A percentile compares a stretch with the other conserved stretches of the same genome.
These are phyloP conservation scores for Meles meles DNA, from an alignment of 2,113 vertebrate species.

Conservation along the genomic window DNA sequence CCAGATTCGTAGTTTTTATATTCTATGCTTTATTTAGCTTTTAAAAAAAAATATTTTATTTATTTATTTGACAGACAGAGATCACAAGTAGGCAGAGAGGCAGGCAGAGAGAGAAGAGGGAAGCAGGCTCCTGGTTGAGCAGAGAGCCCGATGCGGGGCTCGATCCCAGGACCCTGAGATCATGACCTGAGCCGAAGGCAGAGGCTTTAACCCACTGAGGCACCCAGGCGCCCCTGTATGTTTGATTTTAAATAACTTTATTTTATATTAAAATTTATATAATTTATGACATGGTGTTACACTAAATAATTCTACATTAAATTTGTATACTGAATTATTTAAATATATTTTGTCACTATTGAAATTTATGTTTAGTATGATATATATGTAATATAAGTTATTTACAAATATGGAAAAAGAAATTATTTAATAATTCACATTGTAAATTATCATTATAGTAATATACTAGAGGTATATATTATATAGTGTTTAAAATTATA, in stretches of 20 bases:
- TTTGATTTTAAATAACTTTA: neutral
- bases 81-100: no score
- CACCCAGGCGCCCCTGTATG: neutral
- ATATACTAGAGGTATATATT: neutral
- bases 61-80: no score
- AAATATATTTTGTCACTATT: neutral
- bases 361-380: neutral
- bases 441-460: neutral
- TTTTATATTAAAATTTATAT: neutral
- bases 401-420: neutral
- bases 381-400: neutral
- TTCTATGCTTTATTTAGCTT: neutral
- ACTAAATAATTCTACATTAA: neutral
- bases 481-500: neutral
- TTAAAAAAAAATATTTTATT: no score
- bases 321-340: neutral
- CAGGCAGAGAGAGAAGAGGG: neutral
- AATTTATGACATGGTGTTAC: neutral
- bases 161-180: neutral
- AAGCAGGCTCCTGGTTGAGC: neutral
- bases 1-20: neutral
- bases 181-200: neutral
- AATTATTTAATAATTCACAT: neutral
- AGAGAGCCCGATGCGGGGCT: neutral
- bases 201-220: neutral